Base-by-base conservation (phyloP, 1,140 invertebrate genomes). In the Ctenoplectra terminalis region DNA sequence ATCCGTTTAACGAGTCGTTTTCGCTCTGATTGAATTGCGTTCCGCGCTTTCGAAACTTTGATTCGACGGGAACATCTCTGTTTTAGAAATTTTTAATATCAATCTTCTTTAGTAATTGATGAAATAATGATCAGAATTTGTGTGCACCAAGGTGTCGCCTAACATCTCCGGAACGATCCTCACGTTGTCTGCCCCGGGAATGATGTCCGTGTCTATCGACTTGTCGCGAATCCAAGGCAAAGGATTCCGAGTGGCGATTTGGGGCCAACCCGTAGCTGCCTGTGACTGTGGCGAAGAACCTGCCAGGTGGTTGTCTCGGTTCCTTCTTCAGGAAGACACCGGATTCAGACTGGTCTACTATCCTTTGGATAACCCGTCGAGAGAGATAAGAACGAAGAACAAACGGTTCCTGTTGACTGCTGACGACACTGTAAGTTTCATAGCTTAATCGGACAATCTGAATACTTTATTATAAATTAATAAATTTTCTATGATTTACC, bases 241-340 rank as follows among this genome's bases (percentile, higher is more conserved):
- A 52, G 81, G 84, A 73, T 94, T 94, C 37, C 92, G 82, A 23
- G 93, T 94, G 0, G 89, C 93, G 0, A 91, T 95, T 29, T 95
- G 94, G 94, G 94, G 93, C 46, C 89, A 93, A 80, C 74, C 92
- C 0, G 90, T 96, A 7, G 88, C 94, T 29, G 94, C 93, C 0
- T 94, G 95, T 58, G 96, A 96, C 79, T 96, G 95, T 73, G 95
- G 96, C 26, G 94, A 95, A 64, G 95, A 95, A 79, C 93, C 93
- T 31, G 95, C 95, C 6, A 91, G 90, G 17, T 96, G 95, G 95
- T 90, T 96, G 71, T 96, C 95, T 0, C 91, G 94, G 61, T 95
- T 94, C 81, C 92, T 96, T 71, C 86, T 95, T 6, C 92, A 94
- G 69, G 93, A 95, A 74, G 94, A 95, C 43, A 85, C 83, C 7